phyloP scores from a whole-genome alignment of 2,888 invertebrate species.

The Daptonema setosum region DNA sequence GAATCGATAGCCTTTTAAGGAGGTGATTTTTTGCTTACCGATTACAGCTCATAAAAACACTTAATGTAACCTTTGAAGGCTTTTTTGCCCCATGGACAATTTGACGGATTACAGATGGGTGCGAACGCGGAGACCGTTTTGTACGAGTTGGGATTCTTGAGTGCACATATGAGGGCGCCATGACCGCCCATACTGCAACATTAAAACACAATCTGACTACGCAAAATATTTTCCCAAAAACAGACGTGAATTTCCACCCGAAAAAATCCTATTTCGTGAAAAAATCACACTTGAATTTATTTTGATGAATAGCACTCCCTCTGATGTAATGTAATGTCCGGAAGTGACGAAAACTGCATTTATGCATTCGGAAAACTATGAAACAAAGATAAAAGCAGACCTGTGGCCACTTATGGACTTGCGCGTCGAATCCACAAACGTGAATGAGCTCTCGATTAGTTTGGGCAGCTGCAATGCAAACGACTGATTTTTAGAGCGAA shows the following conservation, averaged over 20 bases:
- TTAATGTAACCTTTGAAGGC: slow-evolving; percentile 39
- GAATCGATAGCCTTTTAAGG: too few species aligned
- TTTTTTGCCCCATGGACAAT: slow-evolving; percentile 64
- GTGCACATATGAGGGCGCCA: slow-evolving; percentile 52
- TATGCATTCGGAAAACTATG: too few species aligned
- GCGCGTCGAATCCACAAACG: slow-evolving; percentile 27
- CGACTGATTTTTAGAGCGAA: not conserved
- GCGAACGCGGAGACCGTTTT: slow-evolving; percentile 67
- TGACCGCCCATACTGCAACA: slow-evolving; percentile 87
- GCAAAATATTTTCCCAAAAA: too few species aligned
- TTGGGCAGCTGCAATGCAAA: slow-evolving; percentile 39
- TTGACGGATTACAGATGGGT: slow-evolving; percentile 68
- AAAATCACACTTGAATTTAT: too few species aligned
- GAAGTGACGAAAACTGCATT: too few species aligned
- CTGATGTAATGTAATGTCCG: too few species aligned
- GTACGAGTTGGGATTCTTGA: slow-evolving; percentile 71
- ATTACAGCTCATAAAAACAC: not conserved
- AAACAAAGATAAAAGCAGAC: too few species aligned
- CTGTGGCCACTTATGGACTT: slow-evolving; percentile 21
- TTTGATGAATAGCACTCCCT: too few species aligned
- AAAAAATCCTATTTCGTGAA: too few species aligned
- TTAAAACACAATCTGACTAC: too few species aligned
- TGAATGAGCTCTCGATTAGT: slow-evolving; percentile 52
- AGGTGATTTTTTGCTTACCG: too few species aligned
- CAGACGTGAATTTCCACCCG: too few species aligned